Evolutionary conservation across 2,888 invertebrate species (phyloP), one percentile per base, ranked within the genome.

Genomic region (Baronia brevicornis): DNA sequence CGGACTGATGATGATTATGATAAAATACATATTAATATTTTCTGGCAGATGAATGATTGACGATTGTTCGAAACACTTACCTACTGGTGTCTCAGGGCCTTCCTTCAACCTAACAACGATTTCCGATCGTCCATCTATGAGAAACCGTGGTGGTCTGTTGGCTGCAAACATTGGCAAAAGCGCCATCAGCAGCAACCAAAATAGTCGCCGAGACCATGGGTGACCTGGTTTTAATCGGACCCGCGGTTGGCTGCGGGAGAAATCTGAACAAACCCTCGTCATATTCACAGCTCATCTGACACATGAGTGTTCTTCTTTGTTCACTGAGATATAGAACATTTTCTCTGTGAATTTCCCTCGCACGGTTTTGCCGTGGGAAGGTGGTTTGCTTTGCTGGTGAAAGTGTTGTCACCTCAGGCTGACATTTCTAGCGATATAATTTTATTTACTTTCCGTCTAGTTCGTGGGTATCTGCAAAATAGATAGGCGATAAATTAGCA

Each of bases 21-120:
- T n/a, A n/a, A n/a, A n/a, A n/a, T n/a, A n/a, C n/a, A n/a, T n/a
- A n/a, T n/a, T n/a, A n/a, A n/a, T n/a, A n/a, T n/a, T n/a, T n/a
- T n/a, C n/a, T n/a, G n/a, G n/a, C n/a, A n/a, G n/a, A n/a, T n/a
- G n/a, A n/a, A n/a, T n/a, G n/a, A n/a, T n/a, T n/a, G n/a, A n/a
- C n/a, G n/a, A 28, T 23, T 15, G 50, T 46, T 44, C 44, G 48
- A 45, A 18, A 52, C 15, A 45, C 92, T 88, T 77, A 94, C 95
- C 95, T 46, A 92, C 88, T 47, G 93, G 91, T 21, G 94, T 95
- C 54, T 94, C 94, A 31, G 89, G 86, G 28, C 94, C 95, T 85
- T 96, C 96, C 72, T 94, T 94, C 59, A 96, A 84, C 64, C 94
- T 88, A 54, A 96, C 87, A 44, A 96, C 95, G 54, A 96, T 96